Base-by-base conservation (phyloP, 2,888 invertebrate genomes). In the Eupelmus urozonus region DNA sequence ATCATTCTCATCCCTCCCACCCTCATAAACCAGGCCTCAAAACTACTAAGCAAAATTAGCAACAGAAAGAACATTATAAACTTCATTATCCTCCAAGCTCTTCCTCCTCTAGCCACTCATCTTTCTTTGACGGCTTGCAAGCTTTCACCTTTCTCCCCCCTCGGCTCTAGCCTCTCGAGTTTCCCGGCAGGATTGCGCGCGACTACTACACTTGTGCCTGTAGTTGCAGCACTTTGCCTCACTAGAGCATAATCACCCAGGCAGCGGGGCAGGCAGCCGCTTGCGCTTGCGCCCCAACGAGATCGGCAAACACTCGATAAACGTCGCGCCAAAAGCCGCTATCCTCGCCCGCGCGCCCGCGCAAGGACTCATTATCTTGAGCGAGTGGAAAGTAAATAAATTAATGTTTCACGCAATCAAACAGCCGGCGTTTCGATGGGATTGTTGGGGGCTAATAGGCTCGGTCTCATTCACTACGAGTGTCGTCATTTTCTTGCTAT, bases 171-270 rank as follows among this genome's bases (percentile, higher is more conserved):
- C 5, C 9, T 34, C 34, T 34, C 34, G 9, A 34, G 34, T 34
- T 34, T 34, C 3, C 34, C 34, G 34, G 5, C 3, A 34, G 9
- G 34, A 34, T 34, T 34, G 34, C 9, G 34, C 9, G 69, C 29
- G 27, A 7, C 34, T 42, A 29, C n/a, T 27, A 69, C 2, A 13
- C 57, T 69, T 18, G 80, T 81, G 80, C 82, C 82, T 82, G 25
- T 80, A 83, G 80, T 79, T 81, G 81, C 81, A 60, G 51, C 83
- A 85, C 83, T 85, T 84, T 82, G 81, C 78, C 82, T 83, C 84
- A 81, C 82, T 82, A 80, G 82, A 82, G 81, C 84, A 82, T 85
- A 85, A 85, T 84, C 85, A 71, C 71, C 59, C 9, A 2, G 25
- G 51, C 55, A 82, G 80, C n/a, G 53, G 63, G 66, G 71, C 60